Base-by-base conservation (phyloP, 2,888 invertebrate genomes). In the Phengaris arion region DNA sequence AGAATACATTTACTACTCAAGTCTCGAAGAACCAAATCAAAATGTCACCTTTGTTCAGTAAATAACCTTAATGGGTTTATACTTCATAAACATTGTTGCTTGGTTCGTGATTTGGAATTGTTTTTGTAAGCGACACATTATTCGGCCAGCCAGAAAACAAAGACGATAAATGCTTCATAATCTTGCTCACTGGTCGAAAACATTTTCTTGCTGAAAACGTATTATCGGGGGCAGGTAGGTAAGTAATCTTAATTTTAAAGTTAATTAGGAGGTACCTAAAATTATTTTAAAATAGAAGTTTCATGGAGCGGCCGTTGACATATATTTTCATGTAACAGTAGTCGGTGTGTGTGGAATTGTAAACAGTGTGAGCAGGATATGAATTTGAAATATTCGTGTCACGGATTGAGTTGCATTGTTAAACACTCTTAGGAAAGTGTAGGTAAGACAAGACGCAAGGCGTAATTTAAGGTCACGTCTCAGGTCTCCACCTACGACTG, bases 261-360 rank as follows among this genome's bases (percentile, higher is more conserved):
- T 68, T 22, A 64, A 75, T 76, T 74, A 75, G 54, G 51, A 51
- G 46, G 46, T 48, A 10, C 15, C n/a, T 48, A 68, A 13, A 46
- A 72, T n/a, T 13, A 48, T 45, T 75, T 74, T 55, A 64, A 74
- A 48, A 68, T 35, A 52, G 52, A 72, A 72, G 54, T 54, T 72
- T 54, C 22, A 72, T 13, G 73, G 45, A 76, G 79, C 79, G 82
- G 79, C 79, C 84, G 84, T 77, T 81, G 82, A 81, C 86, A 85
- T 78, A 86, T 84, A 86, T 87, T 85, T 86, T 84, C 78, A 80
- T 83, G 80, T 86, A 86, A 89, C 91, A 85, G 91, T 90, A 89
- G 82, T 83, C 82, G 79, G 86, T 87, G 85, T 85, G 80, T 75
- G 80, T 80, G 76, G 91, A 87, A 91, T 91, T 80, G 83, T 83